Base-by-base conservation (phyloP, 1,140 invertebrate genomes). In the Frieseomelitta varia region DNA sequence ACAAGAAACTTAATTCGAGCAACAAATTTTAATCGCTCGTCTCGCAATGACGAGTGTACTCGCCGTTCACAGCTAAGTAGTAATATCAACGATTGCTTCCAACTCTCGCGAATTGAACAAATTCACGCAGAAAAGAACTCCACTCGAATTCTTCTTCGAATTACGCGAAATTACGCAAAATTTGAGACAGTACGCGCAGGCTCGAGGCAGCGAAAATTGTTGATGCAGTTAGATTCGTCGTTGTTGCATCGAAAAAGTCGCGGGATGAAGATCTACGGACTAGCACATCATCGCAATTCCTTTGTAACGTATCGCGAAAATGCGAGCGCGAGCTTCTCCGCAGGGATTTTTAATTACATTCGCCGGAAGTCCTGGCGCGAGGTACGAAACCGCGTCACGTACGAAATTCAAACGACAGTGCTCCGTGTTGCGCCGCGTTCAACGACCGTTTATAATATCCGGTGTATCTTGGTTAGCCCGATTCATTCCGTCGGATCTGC, bases 371-470 rank as follows among this genome's bases (percentile, higher is more conserved):
- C 24, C 2, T 34, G 24, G 34, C 39, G 19, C 34, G 39, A 8
- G 6, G 39, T 21, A 67, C 30, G 51, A 63, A 61, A 30, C 24
- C 51, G 47, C 30, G 61, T 78, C 81, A 83, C 81, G 81, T 83
- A 78, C 81, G 65, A 83, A 71, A 78, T 83, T 69, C 65, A 83
- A 83, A 78, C 55, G 81, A n/a, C 80, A 65, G n/a, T 58, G 14
- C 39, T 63, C 55, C 30, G 30, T 21, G 24, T 3, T 3, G 34
- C 19, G 53, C 63, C 39, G 4, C 81, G 81, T 71, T 71, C 78
- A 83, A 83, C 65, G 81, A 83, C 39, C 81, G 81, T 83, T 83
- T 78, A 78, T 83, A 78, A 83, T 83, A 78, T 78, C 81, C 73
- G 39, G 8, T 65, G n/a, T 65, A 19, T 83, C 34, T 61, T 53